phyloP scores from a whole-genome alignment of 2,888 invertebrate species.

The Ecliptopera silaceata region DNA sequence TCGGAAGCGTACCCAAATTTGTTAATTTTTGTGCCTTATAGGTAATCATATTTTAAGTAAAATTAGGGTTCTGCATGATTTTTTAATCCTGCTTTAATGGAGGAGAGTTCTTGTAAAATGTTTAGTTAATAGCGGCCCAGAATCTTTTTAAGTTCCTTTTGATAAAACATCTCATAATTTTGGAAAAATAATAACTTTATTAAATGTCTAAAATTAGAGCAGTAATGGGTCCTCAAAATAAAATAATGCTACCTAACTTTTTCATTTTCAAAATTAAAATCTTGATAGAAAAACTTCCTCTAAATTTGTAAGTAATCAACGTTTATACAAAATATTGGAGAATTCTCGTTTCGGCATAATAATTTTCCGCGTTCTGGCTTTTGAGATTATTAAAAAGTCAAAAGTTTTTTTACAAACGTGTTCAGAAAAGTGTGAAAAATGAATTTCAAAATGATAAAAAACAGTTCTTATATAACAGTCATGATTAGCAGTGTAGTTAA shows the following conservation, averaged over 20 bases:
- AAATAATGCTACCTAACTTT: slow-evolving; percentile 4
- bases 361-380: slow-evolving; percentile 19
- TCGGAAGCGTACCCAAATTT: no score
- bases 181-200: neutral
- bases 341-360: slow-evolving; percentile 17
- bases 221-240: neutral
- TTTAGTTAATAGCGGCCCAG: neutral
- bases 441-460: no score
- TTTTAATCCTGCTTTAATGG: no score
- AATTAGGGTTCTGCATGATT: no score
- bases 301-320: slow-evolving; percentile 18
- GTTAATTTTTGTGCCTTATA: no score
- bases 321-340: slow-evolving; percentile 27
- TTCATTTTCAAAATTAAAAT: slow-evolving; percentile 20
- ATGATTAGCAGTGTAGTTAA: no score
- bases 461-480: no score
- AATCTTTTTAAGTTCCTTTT: neutral
- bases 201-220: neutral
- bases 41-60: no score
- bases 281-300: slow-evolving; percentile 11
- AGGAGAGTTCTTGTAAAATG: no score
- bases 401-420: neutral
- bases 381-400: slow-evolving; percentile 17
- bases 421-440: no score
- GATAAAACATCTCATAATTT: neutral